These are phyloP conservation scores for Aegithalos caudatus DNA, from an alignment of 2,113 vertebrate genomes.

Conservation along the genomic window DNA sequence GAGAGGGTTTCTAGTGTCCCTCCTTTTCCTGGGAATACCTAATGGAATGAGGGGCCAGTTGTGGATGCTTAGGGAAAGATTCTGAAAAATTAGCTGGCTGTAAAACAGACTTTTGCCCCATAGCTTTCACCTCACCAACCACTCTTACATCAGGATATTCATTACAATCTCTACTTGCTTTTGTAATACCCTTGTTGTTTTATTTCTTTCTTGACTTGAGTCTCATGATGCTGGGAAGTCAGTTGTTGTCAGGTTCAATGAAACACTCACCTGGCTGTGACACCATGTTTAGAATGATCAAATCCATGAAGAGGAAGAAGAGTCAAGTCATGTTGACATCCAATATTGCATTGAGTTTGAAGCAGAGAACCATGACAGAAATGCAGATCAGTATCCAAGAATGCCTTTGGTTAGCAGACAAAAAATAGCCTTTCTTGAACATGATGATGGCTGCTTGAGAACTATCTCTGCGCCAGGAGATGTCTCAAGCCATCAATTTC, in stretches of 20 bases:
- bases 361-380: neutral
- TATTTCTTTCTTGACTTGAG: neutral
- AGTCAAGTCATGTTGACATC: neutral
- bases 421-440: neutral
- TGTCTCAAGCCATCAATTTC: slow-evolving; percentile 4
- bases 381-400: neutral
- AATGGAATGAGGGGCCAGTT: neutral
- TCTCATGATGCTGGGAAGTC: neutral
- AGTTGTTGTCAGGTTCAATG: neutral
- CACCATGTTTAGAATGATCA: neutral
- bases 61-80: neutral
- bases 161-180: neutral
- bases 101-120: neutral
- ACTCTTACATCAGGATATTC: neutral
- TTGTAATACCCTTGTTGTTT: neutral
- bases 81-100: neutral
- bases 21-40: neutral
- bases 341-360: neutral
- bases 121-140: neutral
- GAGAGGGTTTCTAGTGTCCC: neutral
- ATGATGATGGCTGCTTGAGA: neutral
- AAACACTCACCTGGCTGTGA: neutral
- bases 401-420: neutral
- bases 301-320: neutral
- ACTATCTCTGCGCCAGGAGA: neutral